phyloP scores from a whole-genome alignment of 2,888 invertebrate species.

The Drosophila nigricruria region DNA sequence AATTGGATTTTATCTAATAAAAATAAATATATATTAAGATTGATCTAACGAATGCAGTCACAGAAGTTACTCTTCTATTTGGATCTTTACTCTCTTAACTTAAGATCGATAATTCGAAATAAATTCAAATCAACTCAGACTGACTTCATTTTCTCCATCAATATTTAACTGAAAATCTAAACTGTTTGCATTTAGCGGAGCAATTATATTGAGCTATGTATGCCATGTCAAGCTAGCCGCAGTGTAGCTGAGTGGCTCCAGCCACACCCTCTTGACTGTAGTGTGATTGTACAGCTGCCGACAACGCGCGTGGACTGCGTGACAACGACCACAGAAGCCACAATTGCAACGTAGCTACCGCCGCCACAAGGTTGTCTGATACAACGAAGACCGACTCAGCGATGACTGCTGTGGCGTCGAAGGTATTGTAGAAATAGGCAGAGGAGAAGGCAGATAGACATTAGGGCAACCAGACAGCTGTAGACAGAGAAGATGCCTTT shows the following conservation, averaged over 20 bases:
- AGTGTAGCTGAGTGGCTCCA: neutral
- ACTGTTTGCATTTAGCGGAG: neutral
- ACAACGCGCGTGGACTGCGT: neutral
- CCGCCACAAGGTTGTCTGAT: neutral
- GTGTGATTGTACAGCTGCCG: neutral
- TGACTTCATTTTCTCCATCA: neutral
- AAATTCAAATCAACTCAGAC: neutral
- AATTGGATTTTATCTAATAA: no score
- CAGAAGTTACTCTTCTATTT: no score
- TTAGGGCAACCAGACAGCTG: neutral
- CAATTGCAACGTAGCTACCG: neutral
- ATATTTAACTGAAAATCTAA: neutral
- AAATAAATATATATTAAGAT: no score
- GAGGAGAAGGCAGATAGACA: neutral
- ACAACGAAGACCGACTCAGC: neutral
- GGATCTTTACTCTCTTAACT: no score
- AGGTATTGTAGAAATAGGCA: neutral
- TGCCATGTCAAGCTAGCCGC: neutral
- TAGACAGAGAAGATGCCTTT: no score
- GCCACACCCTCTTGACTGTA: neutral
- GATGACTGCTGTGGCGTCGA: neutral
- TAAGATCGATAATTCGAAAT: neutral
- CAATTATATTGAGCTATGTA: slow-evolving; percentile 5
- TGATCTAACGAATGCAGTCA: no score
- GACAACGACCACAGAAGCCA: slow-evolving; percentile 1